These are phyloP conservation scores for Gryllus bimaculatus DNA, from an alignment of 1,140 invertebrate species.

Conservation along the genomic window DNA sequence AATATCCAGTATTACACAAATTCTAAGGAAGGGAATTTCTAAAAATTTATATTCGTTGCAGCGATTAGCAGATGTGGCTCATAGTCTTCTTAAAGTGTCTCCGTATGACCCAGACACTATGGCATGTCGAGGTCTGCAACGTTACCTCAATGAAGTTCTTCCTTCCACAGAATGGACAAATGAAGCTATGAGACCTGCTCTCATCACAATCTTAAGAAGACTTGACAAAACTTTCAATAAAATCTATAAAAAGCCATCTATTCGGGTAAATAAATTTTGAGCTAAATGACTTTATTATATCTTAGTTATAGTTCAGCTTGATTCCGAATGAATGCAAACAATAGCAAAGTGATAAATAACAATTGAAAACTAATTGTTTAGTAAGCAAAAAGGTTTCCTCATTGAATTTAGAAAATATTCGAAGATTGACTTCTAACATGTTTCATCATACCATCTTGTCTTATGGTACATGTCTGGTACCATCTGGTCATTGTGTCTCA, in stretches of 20 bases:
- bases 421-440: too few species aligned
- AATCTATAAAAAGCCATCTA: slow-evolving; percentile 90
- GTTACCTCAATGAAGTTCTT: slow-evolving; percentile 90
- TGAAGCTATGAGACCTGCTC: slow-evolving; percentile 81
- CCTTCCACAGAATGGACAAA: slow-evolving; percentile 95
- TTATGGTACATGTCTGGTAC: too few species aligned
- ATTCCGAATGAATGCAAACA: too few species aligned
- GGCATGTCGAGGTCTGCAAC: slow-evolving; percentile 80
- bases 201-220: slow-evolving; percentile 83
- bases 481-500: too few species aligned
- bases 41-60: slow-evolving; percentile 34
- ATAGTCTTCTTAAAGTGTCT: slow-evolving; percentile 91
- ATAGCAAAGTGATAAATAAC: too few species aligned
- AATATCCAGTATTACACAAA: background rate
- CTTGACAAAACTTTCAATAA: slow-evolving; percentile 96
- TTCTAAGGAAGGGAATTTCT: background rate
- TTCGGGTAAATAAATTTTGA: slow-evolving; percentile 44
- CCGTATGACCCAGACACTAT: slow-evolving; percentile 95
- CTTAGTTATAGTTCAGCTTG: too few species aligned
- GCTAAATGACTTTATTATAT: too few species aligned
- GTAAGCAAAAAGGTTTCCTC: too few species aligned
- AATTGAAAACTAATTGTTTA: too few species aligned
- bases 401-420: too few species aligned
- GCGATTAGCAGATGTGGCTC: slow-evolving; percentile 92
- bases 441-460: too few species aligned